Evolutionary conservation across 1,140 invertebrate species (phyloP).

Genomic region (Hycleus phaleratus): DNA sequence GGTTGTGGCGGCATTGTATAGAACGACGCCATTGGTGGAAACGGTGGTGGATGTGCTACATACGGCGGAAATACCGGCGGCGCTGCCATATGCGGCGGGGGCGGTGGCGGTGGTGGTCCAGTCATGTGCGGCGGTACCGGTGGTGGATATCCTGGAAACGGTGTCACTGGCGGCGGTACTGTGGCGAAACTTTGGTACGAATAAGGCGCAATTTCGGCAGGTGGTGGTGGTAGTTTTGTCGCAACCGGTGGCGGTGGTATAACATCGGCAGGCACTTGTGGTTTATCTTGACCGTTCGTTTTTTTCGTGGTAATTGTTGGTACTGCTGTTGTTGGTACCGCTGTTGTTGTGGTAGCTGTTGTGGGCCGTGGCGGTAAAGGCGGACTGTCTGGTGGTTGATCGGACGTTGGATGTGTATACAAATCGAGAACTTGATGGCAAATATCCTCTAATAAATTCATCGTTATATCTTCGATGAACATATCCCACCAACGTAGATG

Average conservation of each 20-base stretch:
- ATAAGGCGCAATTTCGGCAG: slow-evolving; percentile 31
- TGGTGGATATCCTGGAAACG: slow-evolving; percentile 24
- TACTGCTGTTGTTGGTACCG: not conserved
- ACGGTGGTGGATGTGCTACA: slow-evolving; percentile 29
- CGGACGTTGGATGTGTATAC: slow-evolving; percentile 57
- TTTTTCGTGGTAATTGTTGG: not conserved
- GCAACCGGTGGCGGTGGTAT: slow-evolving; percentile 13
- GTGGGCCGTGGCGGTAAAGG: slow-evolving; percentile 39
- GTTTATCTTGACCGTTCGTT: slow-evolving; percentile 28
- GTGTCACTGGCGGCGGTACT: slow-evolving; percentile 20
- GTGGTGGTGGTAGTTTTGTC: slow-evolving; percentile 30
- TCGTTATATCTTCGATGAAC: slow-evolving; percentile 92
- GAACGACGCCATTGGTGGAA: slow-evolving; percentile 34
- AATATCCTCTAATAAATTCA: slow-evolving; percentile 93
- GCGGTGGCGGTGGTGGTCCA: slow-evolving; percentile 32
- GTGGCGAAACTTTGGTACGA: slow-evolving; percentile 43
- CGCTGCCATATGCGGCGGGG: slow-evolving; percentile 37
- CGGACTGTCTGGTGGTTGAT: slow-evolving; percentile 44
- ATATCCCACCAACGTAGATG: slow-evolving; percentile 96
- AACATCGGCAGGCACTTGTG: not conserved
- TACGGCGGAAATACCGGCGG: slow-evolving; percentile 33
- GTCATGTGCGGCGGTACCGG: slow-evolving; percentile 37
- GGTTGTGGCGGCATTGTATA: slow-evolving; percentile 38
- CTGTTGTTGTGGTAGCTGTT: too few species aligned
- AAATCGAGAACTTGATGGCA: slow-evolving; percentile 88